Conservation (phyloP, 92 coral and sea anemone species). For the Epizoanthus stellaris region DNA sequence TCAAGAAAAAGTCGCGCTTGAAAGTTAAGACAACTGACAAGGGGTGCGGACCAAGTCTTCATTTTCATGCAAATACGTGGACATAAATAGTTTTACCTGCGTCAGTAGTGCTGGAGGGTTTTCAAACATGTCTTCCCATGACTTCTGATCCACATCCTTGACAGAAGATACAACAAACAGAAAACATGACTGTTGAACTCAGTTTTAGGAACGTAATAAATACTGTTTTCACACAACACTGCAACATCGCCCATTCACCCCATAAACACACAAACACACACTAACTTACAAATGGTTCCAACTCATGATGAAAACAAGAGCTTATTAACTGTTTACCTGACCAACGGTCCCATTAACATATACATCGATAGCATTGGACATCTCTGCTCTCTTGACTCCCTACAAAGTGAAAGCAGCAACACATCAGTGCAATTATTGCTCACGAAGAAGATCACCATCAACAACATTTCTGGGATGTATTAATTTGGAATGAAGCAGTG, state of each 20-base stretch:
- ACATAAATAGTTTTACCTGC: constrained; percentile 51
- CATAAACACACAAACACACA: neutral
- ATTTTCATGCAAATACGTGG: neutral
- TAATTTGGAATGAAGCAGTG: too few species aligned
- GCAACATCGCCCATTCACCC: neutral
- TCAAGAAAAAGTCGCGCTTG: too few species aligned
- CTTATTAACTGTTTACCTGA: constrained; percentile 60
- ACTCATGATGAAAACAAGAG: neutral
- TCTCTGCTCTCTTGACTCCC: constrained; percentile 97
- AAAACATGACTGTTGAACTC: neutral
- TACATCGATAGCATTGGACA: constrained; percentile 94
- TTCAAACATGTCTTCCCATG: constrained; percentile 91
- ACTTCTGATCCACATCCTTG: constrained; percentile 82
- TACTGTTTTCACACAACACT: neutral
- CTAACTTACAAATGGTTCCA: neutral
- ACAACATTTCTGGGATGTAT: too few species aligned
- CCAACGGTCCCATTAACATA: constrained; percentile 97
- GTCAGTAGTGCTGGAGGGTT: constrained; percentile 89
- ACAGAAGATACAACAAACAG: neutral
- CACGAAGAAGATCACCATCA: too few species aligned
- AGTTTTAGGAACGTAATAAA: neutral
- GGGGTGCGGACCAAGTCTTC: too few species aligned
- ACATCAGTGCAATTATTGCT: neutral
- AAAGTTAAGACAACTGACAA: too few species aligned
- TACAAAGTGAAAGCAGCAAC: constrained; percentile 22